These are phyloP conservation scores for Hedychridium roseum DNA, from an alignment of 2,888 invertebrate species.

Conservation along the genomic window DNA sequence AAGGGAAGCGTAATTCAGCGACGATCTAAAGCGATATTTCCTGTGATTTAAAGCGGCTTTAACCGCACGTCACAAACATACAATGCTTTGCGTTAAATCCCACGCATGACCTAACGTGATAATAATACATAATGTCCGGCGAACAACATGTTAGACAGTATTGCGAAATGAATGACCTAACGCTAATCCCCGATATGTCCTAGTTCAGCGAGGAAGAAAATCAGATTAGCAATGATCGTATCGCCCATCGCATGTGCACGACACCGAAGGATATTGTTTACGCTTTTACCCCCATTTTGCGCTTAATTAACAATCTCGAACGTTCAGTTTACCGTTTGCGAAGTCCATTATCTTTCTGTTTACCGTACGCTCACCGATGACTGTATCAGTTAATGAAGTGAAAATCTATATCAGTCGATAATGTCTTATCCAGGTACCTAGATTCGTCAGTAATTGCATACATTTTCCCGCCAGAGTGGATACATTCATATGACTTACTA, in stretches of 20 bases:
- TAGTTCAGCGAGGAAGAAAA: not conserved
- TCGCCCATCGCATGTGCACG: not conserved
- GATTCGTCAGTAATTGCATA: no score
- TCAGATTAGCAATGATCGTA: constrained; percentile 9
- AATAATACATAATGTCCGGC: no score
- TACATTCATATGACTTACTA: no score
- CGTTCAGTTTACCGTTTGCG: constrained; percentile 9
- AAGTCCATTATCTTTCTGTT: constrained; percentile 14
- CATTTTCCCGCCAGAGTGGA: no score
- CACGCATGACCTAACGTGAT: no score
- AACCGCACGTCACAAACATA: no score
- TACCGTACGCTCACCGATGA: not conserved
- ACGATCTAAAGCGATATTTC: no score
- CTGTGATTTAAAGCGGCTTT: no score
- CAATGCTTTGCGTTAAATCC: no score
- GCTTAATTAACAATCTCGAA: constrained; percentile 11
- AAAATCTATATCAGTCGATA: constrained; percentile 13
- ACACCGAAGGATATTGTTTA: constrained; percentile 4
- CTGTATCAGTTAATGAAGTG: constrained; percentile 4
- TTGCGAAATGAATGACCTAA: not conserved
- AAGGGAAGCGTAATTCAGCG: no score
- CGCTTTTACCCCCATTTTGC: constrained; percentile 7
- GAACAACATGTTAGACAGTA: not conserved
- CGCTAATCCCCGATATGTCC: not conserved
- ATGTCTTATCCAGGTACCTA: constrained; percentile 6